Evolutionary conservation across 2,888 invertebrate species (phyloP), one percentile per base, ranked within the genome.

Genomic region (Blastobasis adustella): DNA sequence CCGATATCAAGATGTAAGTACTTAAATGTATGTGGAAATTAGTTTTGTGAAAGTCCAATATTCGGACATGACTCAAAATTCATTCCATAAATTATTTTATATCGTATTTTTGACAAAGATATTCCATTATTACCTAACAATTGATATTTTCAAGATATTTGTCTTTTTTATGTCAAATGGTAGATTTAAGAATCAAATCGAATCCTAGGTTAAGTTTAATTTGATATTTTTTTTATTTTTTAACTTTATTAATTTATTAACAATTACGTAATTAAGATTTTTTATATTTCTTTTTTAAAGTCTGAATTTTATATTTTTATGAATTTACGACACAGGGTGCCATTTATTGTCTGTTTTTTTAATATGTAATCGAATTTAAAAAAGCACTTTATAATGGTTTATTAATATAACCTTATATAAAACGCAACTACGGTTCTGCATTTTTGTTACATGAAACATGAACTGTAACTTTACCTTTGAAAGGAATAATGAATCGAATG

Each of bases 291-390:
- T 23, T 23, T 23, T 23, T 23, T 58, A 56, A 78, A 78, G 77
- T 73, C 76, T 78, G 74, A 76, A 61, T 67, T 62, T 66, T 67
- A 62, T 67, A 62, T 63, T 64, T 23, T 23, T 23, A 23, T 23
- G 23, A 23, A 23, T 23, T 23, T 58, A 57, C 62, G 68, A 73
- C 69, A 71, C 78, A 76, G 73, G 77, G 82, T 82, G 81, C 82
- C 82, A 81, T 80, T 66, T 66, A 43, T 47, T 42, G 6, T 8
- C 40, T 9, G 40, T 40, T 40, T 40, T 40, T 40, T 40, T 40
- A n/a, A 8, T 42, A 42, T 42, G 5, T 42, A n/a, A n/a, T 42
- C 6, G 42, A 7, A 42, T 42, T 42, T 8, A 8, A 40, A 8
- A 9, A 9, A 40, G 9, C 10, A 42, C 10, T 5, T 7, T 42